Percentiles rank a stretch among this genome's conserved stretches.
Evolutionary conservation across 2,113 vertebrate species (phyloP).

Genomic region (Apodemus speciosus): DNA sequence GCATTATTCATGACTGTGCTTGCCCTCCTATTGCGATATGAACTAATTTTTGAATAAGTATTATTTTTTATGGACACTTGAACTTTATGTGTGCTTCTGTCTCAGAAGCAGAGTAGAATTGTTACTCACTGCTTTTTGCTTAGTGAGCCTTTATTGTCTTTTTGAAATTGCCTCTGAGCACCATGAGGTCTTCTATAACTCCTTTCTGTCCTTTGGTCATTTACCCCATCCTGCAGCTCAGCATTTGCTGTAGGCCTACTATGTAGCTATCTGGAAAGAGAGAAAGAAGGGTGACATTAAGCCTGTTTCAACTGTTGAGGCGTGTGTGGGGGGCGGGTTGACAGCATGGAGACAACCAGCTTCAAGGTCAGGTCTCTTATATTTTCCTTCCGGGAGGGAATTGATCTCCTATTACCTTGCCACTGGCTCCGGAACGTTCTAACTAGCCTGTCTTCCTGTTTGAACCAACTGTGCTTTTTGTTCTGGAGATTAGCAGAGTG

Average conservation of each 20-base stretch:
- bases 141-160: not conserved
- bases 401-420: constrained; percentile 66
- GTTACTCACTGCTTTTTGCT: not conserved
- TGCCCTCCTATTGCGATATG: not conserved
- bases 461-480: not conserved
- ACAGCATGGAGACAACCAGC: constrained; percentile 53
- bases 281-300: not conserved
- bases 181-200: not conserved
- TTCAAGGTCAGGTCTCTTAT: constrained; percentile 54
- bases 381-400: constrained; percentile 32
- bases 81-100: not conserved
- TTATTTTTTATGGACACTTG: not conserved
- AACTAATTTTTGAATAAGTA: constrained; percentile 7
- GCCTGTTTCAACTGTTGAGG: constrained; percentile 22
- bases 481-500: not conserved
- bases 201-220: not conserved
- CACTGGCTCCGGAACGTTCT: constrained; percentile 61
- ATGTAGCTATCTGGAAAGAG: constrained; percentile 20
- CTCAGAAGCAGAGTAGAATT: not conserved
- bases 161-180: constrained; percentile 37
- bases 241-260: not conserved
- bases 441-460: constrained; percentile 20
- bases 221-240: not conserved
- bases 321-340: not conserved
- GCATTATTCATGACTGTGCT: not conserved